Conservation (phyloP, 2,888 invertebrate genomes). For the Microctonus brassicae region DNA sequence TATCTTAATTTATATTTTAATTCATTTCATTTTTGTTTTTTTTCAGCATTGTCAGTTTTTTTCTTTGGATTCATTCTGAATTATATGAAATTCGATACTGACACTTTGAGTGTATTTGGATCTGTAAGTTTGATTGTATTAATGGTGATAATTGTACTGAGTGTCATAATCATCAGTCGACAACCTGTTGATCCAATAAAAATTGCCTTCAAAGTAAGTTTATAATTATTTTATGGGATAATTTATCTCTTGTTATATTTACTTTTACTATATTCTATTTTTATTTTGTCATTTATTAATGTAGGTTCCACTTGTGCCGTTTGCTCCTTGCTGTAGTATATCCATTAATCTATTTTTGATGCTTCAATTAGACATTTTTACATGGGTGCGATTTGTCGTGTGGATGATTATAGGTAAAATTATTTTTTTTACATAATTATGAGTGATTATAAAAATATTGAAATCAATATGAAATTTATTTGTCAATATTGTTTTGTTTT, state of each 20-base stretch:
- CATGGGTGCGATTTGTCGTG: constrained; percentile 89
- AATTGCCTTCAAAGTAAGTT: constrained; percentile 79
- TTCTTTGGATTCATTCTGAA: constrained; percentile 72
- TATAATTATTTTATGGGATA: constrained; percentile 6
- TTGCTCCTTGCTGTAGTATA: constrained; percentile 86
- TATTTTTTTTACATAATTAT: constrained; percentile 1
- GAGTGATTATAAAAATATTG: too few species aligned
- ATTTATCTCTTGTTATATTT: neutral
- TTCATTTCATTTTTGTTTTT: constrained; percentile 33
- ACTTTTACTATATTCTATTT: neutral
- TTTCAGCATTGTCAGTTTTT: constrained; percentile 73
- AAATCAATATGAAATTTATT: constrained; percentile 10
- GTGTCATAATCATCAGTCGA: constrained; percentile 75
- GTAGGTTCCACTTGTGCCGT: constrained; percentile 88
- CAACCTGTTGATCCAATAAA: constrained; percentile 77
- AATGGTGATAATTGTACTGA: constrained; percentile 69
- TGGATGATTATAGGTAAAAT: constrained; percentile 85
- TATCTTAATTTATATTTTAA: too few species aligned
- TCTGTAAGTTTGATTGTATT: constrained; percentile 71
- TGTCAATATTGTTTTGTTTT: constrained; percentile 47
- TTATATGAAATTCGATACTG: constrained; percentile 57
- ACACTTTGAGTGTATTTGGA: constrained; percentile 62
- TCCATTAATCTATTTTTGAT: constrained; percentile 91
- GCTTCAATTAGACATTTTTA: constrained; percentile 86
- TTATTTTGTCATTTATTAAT: constrained; percentile 40